A percentile compares a stretch with the other conserved stretches of the same genome.
phyloP scores from a whole-genome alignment of 2,888 invertebrate genomes.

The Rapana venosa region DNA sequence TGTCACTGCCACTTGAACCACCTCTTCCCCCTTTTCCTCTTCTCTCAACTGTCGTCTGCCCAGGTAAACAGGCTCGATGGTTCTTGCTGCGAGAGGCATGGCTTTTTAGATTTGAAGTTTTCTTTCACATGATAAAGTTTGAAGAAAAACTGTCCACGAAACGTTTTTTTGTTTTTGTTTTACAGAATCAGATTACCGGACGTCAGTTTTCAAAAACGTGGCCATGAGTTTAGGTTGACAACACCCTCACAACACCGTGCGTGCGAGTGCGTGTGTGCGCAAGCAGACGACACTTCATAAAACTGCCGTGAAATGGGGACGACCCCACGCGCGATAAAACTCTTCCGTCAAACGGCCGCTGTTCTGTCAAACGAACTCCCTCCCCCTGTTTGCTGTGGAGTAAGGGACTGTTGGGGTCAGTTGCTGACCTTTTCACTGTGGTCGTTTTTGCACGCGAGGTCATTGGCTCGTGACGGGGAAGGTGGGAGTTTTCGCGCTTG shows the following conservation, averaged over 20 bases:
- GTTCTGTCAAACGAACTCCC: constrained; percentile 25
- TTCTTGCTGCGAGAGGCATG: constrained; percentile 69
- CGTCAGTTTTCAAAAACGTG: neutral
- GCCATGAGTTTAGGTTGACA: neutral
- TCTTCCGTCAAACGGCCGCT: constrained; percentile 34
- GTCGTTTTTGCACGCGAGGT: neutral
- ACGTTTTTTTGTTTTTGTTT: neutral
- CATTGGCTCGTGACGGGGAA: neutral
- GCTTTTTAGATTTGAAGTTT: too few species aligned
- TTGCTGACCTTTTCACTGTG: neutral
- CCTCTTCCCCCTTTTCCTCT: constrained; percentile 56
- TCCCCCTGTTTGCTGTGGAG: neutral
- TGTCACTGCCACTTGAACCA: constrained; percentile 60
- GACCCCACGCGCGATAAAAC: constrained; percentile 40
- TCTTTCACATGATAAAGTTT: constrained; percentile 17
- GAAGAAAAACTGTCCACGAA: neutral
- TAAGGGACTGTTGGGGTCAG: neutral
- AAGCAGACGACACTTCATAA: constrained; percentile 25
- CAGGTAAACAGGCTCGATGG: constrained; percentile 62
- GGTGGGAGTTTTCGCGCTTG: constrained; percentile 22
- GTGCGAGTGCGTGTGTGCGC: neutral
- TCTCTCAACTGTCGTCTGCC: constrained; percentile 59
- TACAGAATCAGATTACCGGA: neutral
- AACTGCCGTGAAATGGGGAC: constrained; percentile 18
- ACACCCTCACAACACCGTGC: neutral